These are phyloP conservation scores for Brachyptera putata DNA, from an alignment of 2,888 invertebrate genomes.

Conservation along the genomic window DNA sequence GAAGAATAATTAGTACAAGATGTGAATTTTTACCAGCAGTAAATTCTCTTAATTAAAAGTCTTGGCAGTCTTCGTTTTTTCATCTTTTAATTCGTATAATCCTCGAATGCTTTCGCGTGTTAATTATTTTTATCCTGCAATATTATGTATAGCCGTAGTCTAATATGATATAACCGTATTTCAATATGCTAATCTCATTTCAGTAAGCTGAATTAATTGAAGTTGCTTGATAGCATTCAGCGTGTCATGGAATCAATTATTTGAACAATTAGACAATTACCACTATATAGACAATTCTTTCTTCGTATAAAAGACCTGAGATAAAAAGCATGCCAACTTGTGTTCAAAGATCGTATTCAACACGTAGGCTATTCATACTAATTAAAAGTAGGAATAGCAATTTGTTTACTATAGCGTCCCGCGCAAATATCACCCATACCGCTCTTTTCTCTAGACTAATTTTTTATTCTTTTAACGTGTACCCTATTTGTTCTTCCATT, in stretches of 20 bases:
- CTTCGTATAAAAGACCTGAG: background rate
- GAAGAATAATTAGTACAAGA: conserved; percentile 1
- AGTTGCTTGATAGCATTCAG: conserved; percentile 8
- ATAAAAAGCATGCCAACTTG: background rate
- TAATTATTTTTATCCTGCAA: background rate
- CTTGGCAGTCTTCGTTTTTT: conserved; percentile 25
- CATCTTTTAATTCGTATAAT: background rate
- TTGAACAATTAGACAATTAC: conserved; percentile 15
- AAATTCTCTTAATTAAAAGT: conserved; percentile 32
- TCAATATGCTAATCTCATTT: conserved; percentile 13
- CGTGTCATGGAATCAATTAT: conserved; percentile 9
- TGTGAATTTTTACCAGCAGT: conserved; percentile 27
- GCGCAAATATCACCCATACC: background rate
- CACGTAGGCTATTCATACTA: background rate
- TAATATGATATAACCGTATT: too few relatives aligned
- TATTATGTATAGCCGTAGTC: background rate
- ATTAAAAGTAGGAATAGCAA: conserved; percentile 22
- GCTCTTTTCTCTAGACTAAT: background rate
- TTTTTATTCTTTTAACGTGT: conserved; percentile 29
- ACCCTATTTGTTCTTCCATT: conserved; percentile 28
- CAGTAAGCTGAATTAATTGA: background rate
- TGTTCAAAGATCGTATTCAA: too few relatives aligned
- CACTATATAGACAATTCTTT: background rate
- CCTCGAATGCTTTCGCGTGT: background rate
- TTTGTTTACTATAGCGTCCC: conserved; percentile 18